Percentiles rank a stretch among this genome's conserved stretches.
These are phyloP conservation scores for Tuberolachnus salignus DNA, from an alignment of 2,888 invertebrate genomes.

Conservation along the genomic window DNA sequence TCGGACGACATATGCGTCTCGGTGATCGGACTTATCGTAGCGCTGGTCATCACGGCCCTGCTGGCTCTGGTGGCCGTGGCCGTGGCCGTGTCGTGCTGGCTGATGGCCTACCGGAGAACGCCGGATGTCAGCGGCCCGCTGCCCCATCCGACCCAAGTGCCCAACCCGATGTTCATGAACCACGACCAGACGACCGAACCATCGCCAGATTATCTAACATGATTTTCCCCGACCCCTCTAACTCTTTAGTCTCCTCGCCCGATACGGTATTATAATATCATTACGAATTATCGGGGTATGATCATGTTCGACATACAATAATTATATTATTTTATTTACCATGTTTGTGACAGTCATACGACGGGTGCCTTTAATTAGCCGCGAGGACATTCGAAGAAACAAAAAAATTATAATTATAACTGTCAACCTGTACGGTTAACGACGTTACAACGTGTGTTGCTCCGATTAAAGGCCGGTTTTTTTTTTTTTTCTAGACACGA, in stretches of 20 bases:
- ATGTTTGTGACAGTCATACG: constrained; percentile 39
- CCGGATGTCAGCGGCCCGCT: constrained; percentile 87
- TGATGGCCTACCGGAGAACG: constrained; percentile 84
- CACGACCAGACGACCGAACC: constrained; percentile 81
- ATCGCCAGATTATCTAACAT: constrained; percentile 76
- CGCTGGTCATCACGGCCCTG: constrained; percentile 87
- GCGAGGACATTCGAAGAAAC: constrained; percentile 26
- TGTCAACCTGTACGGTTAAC: not conserved
- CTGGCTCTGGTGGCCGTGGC: constrained; percentile 91
- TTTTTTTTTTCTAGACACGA: not conserved
- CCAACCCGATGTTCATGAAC: constrained; percentile 88
- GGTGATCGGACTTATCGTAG: constrained; percentile 90
- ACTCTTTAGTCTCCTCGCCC: too few relatives aligned
- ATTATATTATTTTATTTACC: constrained; percentile 45
- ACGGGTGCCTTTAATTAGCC: constrained; percentile 55
- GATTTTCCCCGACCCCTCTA: too few relatives aligned
- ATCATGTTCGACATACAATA: not conserved
- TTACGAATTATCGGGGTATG: not conserved
- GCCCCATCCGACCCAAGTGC: constrained; percentile 94
- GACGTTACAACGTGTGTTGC: constrained; percentile 41
- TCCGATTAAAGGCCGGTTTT: constrained; percentile 51
- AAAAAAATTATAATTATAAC: not conserved
- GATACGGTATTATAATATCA: not conserved
- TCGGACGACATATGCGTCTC: constrained; percentile 90
- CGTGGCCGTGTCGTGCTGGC: constrained; percentile 93